Evolutionary conservation across 2,797 vertebrate species (phyloP).

Genomic region (Anisognathus igniventris): DNA sequence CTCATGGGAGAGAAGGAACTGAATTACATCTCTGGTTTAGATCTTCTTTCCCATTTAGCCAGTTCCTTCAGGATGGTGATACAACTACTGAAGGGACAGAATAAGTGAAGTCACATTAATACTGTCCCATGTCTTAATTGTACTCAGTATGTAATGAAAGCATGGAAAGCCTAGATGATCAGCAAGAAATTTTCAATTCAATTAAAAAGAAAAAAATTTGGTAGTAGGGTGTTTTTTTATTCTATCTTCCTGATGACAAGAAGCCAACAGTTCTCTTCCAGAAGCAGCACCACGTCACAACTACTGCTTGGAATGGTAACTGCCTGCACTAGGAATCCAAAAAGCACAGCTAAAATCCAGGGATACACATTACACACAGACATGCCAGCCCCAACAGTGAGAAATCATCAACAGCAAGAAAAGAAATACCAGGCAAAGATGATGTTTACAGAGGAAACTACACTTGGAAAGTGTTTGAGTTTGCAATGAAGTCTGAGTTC

Average conservation of each 20-base stretch:
- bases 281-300: slow-evolving; percentile 32
- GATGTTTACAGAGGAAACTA: background rate
- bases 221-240: background rate
- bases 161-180: background rate
- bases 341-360: slow-evolving; percentile 23
- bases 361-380: background rate
- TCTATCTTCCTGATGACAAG: slow-evolving; percentile 1
- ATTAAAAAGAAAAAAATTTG: background rate
- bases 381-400: background rate
- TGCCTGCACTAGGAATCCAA: slow-evolving; percentile 37
- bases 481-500: background rate
- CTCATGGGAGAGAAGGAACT: background rate
- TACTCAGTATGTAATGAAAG: background rate
- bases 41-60: background rate
- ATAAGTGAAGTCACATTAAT: background rate
- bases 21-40: background rate
- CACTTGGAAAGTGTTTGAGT: background rate
- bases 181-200: background rate
- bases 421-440: background rate
- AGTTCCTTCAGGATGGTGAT: background rate
- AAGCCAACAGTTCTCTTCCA: slow-evolving; percentile 12
- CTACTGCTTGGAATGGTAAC: slow-evolving; percentile 8
- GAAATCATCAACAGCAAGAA: background rate
- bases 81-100: background rate
- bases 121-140: background rate